A percentile compares a stretch with the other conserved stretches of the same genome.
phyloP scores from a whole-genome alignment of 2,797 vertebrate species.

The Rhabdophis nuchalis region DNA sequence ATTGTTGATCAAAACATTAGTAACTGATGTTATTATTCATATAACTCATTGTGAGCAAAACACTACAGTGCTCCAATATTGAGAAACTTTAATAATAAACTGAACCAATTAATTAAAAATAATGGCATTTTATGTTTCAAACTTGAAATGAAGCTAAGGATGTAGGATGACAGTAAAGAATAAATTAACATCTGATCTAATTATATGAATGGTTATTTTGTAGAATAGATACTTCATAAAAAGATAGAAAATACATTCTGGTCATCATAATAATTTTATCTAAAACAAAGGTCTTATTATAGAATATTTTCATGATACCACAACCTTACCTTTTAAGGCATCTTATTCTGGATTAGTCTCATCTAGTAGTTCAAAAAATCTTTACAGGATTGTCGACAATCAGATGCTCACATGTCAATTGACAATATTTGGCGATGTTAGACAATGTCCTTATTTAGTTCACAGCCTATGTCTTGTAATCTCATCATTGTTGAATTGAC shows the following conservation, averaged over 20 bases:
- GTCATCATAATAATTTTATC: not conserved
- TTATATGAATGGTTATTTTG: not conserved
- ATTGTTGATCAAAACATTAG: not conserved
- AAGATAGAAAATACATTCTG: not conserved
- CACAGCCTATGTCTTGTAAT: not conserved
- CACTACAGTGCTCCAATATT: not conserved
- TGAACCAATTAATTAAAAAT: not conserved
- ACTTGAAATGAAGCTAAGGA: not conserved
- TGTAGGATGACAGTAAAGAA: not conserved
- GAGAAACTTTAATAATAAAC: not conserved
- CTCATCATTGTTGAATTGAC: not conserved
- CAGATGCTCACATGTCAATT: not conserved
- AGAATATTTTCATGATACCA: not conserved
- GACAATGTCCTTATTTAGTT: not conserved
- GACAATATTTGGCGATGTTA: not conserved
- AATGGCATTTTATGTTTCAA: not conserved
- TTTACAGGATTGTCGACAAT: not conserved
- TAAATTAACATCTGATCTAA: not conserved
- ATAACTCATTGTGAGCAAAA: not conserved
- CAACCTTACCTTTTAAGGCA: not conserved
- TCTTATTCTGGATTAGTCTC: not conserved
- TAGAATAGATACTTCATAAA: not conserved
- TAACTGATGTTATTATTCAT: not conserved
- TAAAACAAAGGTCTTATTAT: not conserved
- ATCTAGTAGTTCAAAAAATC: not conserved